A percentile compares a stretch with the other conserved stretches of the same genome.
Conservation (phyloP, 2,113 vertebrate genomes). For the Syngnathus scovelli region DNA sequence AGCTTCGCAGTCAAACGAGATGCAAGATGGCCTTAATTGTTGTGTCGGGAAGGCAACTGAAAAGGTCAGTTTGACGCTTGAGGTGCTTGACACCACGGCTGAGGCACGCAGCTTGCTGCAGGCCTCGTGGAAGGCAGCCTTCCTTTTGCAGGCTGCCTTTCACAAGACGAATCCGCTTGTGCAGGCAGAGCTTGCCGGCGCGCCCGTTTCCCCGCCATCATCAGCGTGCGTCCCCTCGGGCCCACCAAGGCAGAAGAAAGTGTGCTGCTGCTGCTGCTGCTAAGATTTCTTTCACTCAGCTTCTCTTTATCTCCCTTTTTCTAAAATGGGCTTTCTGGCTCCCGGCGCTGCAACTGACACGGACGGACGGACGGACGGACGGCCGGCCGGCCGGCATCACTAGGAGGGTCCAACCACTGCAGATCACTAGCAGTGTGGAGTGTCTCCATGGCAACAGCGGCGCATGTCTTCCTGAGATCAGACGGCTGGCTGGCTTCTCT, state of each 20-base stretch:
- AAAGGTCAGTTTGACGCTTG: constrained; percentile 28
- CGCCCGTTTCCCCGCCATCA: constrained; percentile 8
- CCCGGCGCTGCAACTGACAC: constrained; percentile 36
- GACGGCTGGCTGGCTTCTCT: constrained; percentile 21
- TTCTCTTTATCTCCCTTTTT: constrained; percentile 1
- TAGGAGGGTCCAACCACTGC: constrained; percentile 28
- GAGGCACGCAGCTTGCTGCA: not conserved
- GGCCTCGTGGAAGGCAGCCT: not conserved
- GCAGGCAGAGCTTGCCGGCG: constrained; percentile 2
- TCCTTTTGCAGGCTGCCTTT: not conserved
- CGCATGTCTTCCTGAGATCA: constrained; percentile 8
- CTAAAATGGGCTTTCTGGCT: constrained; percentile 22
- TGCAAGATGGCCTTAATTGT: constrained; percentile 6
- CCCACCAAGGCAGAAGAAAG: constrained; percentile 8
- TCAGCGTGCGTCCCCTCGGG: constrained; percentile 9
- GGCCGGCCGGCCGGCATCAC: too few species aligned
- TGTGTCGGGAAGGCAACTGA: constrained; percentile 19
- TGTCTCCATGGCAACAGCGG: constrained; percentile 47
- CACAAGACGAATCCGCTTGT: not conserved
- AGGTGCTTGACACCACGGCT: not conserved
- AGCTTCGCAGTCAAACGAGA: constrained; percentile 17
- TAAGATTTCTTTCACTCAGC: constrained; percentile 2
- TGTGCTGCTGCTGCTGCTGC: constrained; percentile 1
- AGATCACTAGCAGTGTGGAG: constrained; percentile 10
- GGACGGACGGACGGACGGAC: too few species aligned